These are phyloP conservation scores for Ormyrus thymus DNA, from an alignment of 2,888 invertebrate genomes.

Conservation along the genomic window DNA sequence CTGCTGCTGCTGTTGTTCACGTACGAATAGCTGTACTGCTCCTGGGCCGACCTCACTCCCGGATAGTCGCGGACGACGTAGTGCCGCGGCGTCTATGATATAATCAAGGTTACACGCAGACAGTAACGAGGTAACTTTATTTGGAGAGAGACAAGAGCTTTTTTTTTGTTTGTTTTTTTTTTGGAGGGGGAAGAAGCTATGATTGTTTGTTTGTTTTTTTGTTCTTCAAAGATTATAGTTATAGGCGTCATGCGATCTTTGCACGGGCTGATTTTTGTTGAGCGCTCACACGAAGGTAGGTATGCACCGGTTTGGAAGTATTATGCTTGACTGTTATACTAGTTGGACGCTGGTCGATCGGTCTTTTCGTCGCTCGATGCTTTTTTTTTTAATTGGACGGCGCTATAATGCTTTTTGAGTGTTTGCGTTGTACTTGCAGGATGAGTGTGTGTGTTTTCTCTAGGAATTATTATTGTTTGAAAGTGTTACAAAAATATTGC, in stretches of 20 bases:
- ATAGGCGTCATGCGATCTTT: slow-evolving; percentile 21
- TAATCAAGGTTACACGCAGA: too few species aligned
- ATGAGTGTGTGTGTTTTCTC: background rate
- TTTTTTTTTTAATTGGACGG: too few species aligned
- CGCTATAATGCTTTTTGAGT: too few species aligned
- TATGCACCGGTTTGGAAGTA: slow-evolving; percentile 39
- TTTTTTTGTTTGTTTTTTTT: slow-evolving; percentile 32
- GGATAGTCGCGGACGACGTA: slow-evolving; percentile 89
- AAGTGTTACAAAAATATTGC: background rate
- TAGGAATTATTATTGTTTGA: background rate
- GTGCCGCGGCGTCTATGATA: slow-evolving; percentile 86
- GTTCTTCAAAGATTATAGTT: slow-evolving; percentile 10
- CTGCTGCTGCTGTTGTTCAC: slow-evolving; percentile 79
- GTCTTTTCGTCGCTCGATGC: too few species aligned
- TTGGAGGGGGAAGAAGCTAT: background rate
- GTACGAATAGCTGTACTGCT: slow-evolving; percentile 92
- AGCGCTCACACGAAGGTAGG: slow-evolving; percentile 52
- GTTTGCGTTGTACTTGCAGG: too few species aligned
- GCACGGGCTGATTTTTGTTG: background rate
- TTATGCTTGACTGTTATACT: background rate
- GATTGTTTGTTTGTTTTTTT: slow-evolving; percentile 26
- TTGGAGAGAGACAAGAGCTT: background rate
- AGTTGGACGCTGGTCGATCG: too few species aligned
- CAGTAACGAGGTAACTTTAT: too few species aligned
- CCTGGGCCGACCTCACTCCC: slow-evolving; percentile 79